These are phyloP conservation scores for Phoxinus dragarum DNA, from an alignment of 2,797 vertebrate species.

Conservation along the genomic window DNA sequence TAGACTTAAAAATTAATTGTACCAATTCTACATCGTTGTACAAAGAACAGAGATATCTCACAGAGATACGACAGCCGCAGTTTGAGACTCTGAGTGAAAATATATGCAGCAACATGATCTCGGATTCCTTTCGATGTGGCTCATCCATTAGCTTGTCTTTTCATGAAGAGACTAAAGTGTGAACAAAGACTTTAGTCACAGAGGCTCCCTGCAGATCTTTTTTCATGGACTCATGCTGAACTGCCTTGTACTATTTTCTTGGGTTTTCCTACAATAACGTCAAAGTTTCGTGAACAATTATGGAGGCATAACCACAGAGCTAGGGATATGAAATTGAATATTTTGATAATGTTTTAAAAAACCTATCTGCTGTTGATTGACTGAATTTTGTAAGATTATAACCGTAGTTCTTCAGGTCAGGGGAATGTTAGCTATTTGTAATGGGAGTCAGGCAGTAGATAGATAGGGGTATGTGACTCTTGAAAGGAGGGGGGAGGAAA, in stretches of 20 bases:
- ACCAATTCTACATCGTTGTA: not conserved
- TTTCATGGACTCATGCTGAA: slow-evolving; percentile 2
- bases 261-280: not conserved
- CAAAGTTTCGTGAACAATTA: not conserved
- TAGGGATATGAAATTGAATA: not conserved
- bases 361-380: not conserved
- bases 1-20: not conserved
- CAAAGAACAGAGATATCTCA: slow-evolving; percentile 6
- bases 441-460: not conserved
- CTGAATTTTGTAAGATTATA: not conserved
- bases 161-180: slow-evolving; percentile 41
- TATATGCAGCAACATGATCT: slow-evolving; percentile 40
- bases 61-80: not conserved
- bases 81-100: not conserved
- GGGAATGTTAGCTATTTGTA: slow-evolving; percentile 29
- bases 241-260: not conserved
- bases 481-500: not conserved
- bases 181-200: slow-evolving; percentile 52
- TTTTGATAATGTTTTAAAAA: not conserved
- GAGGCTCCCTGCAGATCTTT: slow-evolving; percentile 8
- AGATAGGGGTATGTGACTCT: slow-evolving; percentile 6
- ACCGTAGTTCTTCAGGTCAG: not conserved
- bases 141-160: slow-evolving; percentile 47
- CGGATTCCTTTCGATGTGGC: slow-evolving; percentile 47
- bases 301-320: not conserved